Base-by-base conservation (phyloP, 2,797 vertebrate genomes). In the Microchirus variegatus region DNA sequence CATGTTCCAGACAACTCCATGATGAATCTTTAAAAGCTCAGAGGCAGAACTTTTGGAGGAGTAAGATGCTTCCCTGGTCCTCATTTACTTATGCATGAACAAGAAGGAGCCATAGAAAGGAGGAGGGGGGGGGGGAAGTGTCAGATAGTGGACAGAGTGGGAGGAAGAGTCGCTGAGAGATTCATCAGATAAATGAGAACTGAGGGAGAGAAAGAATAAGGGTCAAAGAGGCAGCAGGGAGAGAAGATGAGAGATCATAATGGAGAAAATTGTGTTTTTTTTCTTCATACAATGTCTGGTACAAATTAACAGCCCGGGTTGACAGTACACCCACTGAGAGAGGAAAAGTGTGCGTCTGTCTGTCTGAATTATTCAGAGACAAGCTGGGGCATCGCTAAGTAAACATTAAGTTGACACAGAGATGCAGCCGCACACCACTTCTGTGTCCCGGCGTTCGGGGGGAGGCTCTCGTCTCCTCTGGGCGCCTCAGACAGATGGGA, bases 301-400 rank as follows among this genome's bases (percentile, higher is more conserved):
- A 69, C 67, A 81, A 87, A 82, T 80, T 78, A 90, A 78, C 82
- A 85, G 65, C 62, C 63, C 65, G 82, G 55, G 59, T 41, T 78
- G 82, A 80, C 78, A 76, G 66, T 71, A 73, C 67, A 60, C 60
- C 70, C 60, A 57, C 53, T 22, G 55, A 61, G 73, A 78, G 15
- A 9, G 18, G 1, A n/a, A 63, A 57, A 45, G 63, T 45, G 62
- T 75, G 64, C 41, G 48, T 41, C 62, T 53, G 45, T n/a, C 47
- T 67, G 68, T 64, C 57, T 87, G 77, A 84, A 89, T 87, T 72
- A 89, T 89, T 89, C 75, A 88, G 53, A 69, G 50, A 60, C 67
- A 66, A 82, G 73, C 66, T 75, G 78, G 43, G 63, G 68, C 67
- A n/a, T 82, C 47, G 14, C 63, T 51, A 73, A 77, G 77, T 75